Evolutionary conservation across 2,797 vertebrate genomes (phyloP).

Genomic region (Falco cherrug): DNA sequence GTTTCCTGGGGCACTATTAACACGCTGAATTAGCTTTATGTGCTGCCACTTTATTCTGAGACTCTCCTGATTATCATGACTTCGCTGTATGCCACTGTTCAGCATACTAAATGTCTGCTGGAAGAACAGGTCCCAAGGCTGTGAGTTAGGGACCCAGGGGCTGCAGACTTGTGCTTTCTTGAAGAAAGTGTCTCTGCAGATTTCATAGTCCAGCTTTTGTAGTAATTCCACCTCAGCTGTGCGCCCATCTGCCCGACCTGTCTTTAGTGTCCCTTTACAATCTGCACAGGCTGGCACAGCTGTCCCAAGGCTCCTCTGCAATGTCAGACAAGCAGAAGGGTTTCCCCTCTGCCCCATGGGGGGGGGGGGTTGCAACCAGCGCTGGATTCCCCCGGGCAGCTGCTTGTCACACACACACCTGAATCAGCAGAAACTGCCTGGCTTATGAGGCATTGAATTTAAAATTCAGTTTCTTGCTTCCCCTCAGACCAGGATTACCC

Average conservation of each 20-base stretch:
- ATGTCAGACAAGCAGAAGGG: background rate
- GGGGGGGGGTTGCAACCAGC: background rate
- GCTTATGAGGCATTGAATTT: background rate
- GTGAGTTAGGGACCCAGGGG: background rate
- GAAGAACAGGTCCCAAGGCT: background rate
- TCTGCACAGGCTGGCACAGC: background rate
- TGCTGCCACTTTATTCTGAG: background rate
- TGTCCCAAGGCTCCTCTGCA: background rate
- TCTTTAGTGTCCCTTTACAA: background rate
- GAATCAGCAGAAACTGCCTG: conserved; percentile 21
- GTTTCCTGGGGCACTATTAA: conserved; percentile 1
- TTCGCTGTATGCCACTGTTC: background rate
- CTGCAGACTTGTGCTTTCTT: background rate
- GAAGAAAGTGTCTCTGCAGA: background rate
- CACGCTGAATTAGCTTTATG: background rate
- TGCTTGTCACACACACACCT: background rate
- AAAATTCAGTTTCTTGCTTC: background rate
- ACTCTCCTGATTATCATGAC: background rate
- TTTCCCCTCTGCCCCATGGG: background rate
- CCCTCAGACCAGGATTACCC: background rate
- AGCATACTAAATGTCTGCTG: background rate
- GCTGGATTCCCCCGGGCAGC: background rate
- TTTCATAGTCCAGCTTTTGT: background rate
- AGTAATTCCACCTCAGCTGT: background rate
- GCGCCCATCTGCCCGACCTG: background rate